Evolutionary conservation across 2,797 vertebrate genomes (phyloP), one percentile per base, ranked within the genome.

Genomic region (Sebastes nivosus): DNA sequence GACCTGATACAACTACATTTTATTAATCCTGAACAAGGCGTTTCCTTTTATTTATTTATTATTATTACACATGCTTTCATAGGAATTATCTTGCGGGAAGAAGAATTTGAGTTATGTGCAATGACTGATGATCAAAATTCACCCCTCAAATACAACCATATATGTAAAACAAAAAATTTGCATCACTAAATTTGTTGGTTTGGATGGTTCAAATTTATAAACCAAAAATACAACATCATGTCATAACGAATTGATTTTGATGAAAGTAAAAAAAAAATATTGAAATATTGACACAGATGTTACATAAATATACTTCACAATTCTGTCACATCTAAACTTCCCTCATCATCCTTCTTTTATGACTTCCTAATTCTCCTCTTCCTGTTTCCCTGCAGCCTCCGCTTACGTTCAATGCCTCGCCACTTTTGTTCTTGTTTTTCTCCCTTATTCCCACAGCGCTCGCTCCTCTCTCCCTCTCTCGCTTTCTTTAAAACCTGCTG

Each of bases 361-460:
- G 13, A 24, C 55, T 36, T 72, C 7, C 22, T 59, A 20, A 25
- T 18, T 65, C 10, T 38, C 57, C 18, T 30, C 32, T n/a, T 67
- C 22, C 69, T 64, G 27, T 36, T 73, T 69, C 52, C 75, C 50
- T 64, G 50, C 65, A 78, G 80, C 58, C n/a, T 74, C 12, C 30
- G 8, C 12, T 11, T 18, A n/a, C n/a, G 50, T 27, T 30, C 14
- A 38, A 13, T 11, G 29, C 55, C 57, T 66, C 4, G 14, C 12
- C 38, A 42, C 38, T 42, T 25, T 68, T 57, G 10, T 60, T 58
- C 27, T 14, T 32, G 20, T 67, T 55, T 54, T n/a, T 34, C 8
- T 34, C 16, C 25, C 20, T 65, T n/a, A 52, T 30, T 69, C 38
- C 38, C 59, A 25, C 6, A 36, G 24, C 36, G 36, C 36, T 38